Base-by-base conservation (phyloP, 2,888 invertebrate species). In the Macrophya annulata region DNA sequence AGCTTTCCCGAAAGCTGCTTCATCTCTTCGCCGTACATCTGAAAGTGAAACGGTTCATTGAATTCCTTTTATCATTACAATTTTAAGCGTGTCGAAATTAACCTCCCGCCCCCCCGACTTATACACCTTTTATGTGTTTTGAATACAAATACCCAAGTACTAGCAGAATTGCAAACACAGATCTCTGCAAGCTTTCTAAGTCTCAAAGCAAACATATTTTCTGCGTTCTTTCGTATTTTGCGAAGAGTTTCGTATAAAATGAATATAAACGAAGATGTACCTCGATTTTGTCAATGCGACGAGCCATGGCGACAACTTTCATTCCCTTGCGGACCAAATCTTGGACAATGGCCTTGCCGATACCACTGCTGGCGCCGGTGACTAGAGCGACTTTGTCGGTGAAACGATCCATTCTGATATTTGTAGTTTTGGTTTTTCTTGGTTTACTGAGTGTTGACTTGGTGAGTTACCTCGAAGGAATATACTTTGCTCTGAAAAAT, bases 281-380 rank as follows among this genome's bases (percentile, higher is more conserved):
- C 88, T 93, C 89, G 21, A 94, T 91, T 82, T 90, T 90, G 37
- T 93, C 92, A 0, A 93, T 87, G 59, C 91, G 90, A 45, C 92
- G 88, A 8, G 92, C 93, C 86, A 94, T 91, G 3, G 93, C 94
- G 1, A 94, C 89, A 1, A 94, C 94, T 86, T 91, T 93, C 90
- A 94, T 90, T 55, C 83, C 83, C 51, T 83, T 83, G 48, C 71
- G 65, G 37, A 68, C 68, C 55, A 83, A 71, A 9, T 83, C 83
- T 48, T 83, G 68, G 68, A 68, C 68, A 68, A 83, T 68, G 48
- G 48, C 71, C 43, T 10, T 83, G 25, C 83, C 83, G 48, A 83
- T 83, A 17, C 83, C 83, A 31, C 37, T 48, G 83, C 83, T 83
- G 68, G 83, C 83, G 8, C 83, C 83, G 51, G 83, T 83, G 83